Percentiles rank a stretch among this genome's conserved stretches.
phyloP scores from a whole-genome alignment of 2,113 vertebrate species.

The Dicrurus megarhynchus region DNA sequence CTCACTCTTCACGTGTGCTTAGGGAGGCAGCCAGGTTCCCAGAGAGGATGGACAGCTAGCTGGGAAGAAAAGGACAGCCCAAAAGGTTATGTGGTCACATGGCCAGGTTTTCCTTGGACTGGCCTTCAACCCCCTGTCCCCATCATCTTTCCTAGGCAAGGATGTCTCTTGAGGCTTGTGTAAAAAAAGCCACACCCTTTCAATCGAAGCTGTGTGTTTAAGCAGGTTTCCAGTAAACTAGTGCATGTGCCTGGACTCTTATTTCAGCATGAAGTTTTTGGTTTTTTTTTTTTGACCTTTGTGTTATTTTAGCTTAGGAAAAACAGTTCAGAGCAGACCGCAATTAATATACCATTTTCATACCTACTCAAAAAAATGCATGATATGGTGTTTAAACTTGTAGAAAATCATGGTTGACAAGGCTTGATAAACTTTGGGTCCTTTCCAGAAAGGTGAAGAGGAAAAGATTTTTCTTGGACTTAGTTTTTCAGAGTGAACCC shows the following conservation, averaged over 20 bases:
- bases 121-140: not conserved
- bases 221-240: not conserved
- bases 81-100: not conserved
- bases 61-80: not conserved
- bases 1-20: not conserved
- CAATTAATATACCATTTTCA: not conserved
- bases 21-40: not conserved
- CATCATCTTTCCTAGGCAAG: not conserved
- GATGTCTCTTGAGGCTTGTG: not conserved
- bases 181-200: not conserved
- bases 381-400: not conserved
- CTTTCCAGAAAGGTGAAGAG: not conserved
- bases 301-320: not conserved
- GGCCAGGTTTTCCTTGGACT: not conserved
- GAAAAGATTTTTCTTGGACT: not conserved
- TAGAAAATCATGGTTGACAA: not conserved
- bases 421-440: not conserved
- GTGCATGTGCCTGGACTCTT: not conserved
- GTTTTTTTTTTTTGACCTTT: not conserved
- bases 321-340: not conserved
- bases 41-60: not conserved
- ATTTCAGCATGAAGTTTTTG: not conserved
- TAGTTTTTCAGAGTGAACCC: not conserved
- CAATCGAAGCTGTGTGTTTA: not conserved
- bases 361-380: not conserved